Percentiles rank a stretch among this genome's conserved stretches.
Conservation (phyloP, 2,888 invertebrate species). For the Ichneumoninae sp. region DNA sequence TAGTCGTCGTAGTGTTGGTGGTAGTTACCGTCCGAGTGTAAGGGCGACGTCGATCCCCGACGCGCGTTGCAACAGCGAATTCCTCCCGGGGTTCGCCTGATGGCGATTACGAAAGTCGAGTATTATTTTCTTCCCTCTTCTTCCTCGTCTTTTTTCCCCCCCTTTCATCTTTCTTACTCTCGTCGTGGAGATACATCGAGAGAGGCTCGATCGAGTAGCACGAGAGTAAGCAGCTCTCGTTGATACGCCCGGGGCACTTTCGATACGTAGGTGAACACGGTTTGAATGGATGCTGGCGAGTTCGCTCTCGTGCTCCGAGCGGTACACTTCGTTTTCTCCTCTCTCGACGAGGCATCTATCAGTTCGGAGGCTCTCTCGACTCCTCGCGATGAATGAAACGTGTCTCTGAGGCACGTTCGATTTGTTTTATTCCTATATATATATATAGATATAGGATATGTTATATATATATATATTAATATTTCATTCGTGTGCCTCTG, state of each 20-base stretch:
- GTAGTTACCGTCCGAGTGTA: conserved; percentile 61
- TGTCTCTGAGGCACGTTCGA: conserved; percentile 31
- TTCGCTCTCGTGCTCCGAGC: conserved; percentile 18
- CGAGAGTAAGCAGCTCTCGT: conserved; percentile 29
- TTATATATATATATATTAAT: not conserved
- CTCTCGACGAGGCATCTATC: conserved; percentile 47
- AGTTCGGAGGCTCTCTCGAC: conserved; percentile 31
- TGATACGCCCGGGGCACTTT: conserved; percentile 41
- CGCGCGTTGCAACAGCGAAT: conserved; percentile 72
- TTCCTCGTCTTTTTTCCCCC: not conserved
- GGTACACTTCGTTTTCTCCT: conserved; percentile 29
- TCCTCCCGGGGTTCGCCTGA: conserved; percentile 50
- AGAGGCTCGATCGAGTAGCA: conserved; percentile 36
- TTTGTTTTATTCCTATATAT: conserved; percentile 14
- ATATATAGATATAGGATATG: not conserved
- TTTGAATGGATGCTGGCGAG: conserved; percentile 47
- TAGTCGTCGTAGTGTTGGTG: conserved; percentile 57
- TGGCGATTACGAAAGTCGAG: conserved; percentile 59
- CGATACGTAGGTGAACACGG: conserved; percentile 12
- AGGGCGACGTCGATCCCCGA: conserved; percentile 66
- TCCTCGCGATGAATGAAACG: conserved; percentile 51
- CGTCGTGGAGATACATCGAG: conserved; percentile 20
- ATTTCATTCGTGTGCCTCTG: conserved; percentile 31
- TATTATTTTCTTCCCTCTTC: conserved; percentile 23
- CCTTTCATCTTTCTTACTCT: conserved; percentile 28